Evolutionary conservation across 2,113 vertebrate genomes (phyloP).

Genomic region (Coturnix japonica): DNA sequence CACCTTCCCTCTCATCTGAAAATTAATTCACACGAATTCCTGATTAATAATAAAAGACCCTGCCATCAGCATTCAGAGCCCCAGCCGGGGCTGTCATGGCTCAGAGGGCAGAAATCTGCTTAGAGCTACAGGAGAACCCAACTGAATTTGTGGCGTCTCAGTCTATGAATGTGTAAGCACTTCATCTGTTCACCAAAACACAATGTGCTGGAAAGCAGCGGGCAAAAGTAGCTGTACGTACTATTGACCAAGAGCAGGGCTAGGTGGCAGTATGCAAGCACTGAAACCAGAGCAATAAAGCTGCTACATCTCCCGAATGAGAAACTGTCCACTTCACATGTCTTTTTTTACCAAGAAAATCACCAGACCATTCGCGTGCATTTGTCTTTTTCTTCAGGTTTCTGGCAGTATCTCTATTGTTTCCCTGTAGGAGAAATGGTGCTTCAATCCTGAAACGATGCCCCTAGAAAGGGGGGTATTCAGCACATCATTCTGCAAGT

Average conservation of each 20-base stretch:
- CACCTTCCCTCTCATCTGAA: conserved; percentile 65
- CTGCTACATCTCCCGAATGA: neutral
- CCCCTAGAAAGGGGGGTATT: neutral
- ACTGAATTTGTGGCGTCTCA: conserved; percentile 84
- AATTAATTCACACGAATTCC: conserved; percentile 82
- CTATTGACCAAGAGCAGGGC: neutral
- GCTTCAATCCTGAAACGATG: neutral
- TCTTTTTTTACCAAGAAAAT: neutral
- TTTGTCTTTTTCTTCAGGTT: neutral
- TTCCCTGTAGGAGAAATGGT: neutral
- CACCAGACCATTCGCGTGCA: neutral
- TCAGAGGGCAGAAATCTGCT: conserved; percentile 86
- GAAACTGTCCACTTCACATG: neutral
- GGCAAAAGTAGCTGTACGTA: conserved; percentile 1
- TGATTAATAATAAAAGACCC: conserved; percentile 80
- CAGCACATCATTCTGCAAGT: neutral
- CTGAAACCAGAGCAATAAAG: neutral
- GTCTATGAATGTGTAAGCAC: conserved; percentile 88
- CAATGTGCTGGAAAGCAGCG: conserved; percentile 39
- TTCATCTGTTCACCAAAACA: conserved; percentile 78
- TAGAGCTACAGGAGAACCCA: conserved; percentile 80
- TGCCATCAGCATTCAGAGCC: conserved; percentile 81
- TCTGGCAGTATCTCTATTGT: neutral
- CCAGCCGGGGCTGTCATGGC: conserved; percentile 81
- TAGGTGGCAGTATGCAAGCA: conserved; percentile 20